Evolutionary conservation across 2,888 invertebrate species (phyloP).

Genomic region (Periphyllus acericola): DNA sequence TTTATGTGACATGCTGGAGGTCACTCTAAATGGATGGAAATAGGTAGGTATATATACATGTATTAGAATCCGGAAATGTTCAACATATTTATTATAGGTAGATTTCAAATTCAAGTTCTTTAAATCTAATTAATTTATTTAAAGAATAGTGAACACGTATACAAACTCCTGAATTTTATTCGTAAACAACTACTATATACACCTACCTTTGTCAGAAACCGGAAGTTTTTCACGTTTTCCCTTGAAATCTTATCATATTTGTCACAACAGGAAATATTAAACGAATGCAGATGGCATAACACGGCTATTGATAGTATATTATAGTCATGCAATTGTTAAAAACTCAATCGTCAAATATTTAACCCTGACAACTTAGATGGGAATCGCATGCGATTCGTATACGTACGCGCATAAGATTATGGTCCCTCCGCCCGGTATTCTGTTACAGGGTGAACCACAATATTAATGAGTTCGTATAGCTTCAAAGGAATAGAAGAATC

Average conservation of each 20-base stretch:
- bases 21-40: background rate
- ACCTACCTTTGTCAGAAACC: background rate
- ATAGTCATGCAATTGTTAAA: constrained; percentile 27
- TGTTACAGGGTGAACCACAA: background rate
- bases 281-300: background rate
- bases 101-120: constrained; percentile 18
- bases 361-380: background rate
- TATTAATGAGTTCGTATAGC: background rate
- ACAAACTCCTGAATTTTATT: background rate
- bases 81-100: background rate
- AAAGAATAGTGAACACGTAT: background rate
- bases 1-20: constrained; percentile 17
- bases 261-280: constrained; percentile 40
- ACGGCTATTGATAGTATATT: constrained; percentile 10
- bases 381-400: background rate
- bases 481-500: background rate
- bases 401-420: too few relatives aligned
- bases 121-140: constrained; percentile 9
- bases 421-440: background rate
- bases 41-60: too few relatives aligned
- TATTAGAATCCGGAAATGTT: constrained; percentile 14
- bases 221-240: constrained; percentile 2
- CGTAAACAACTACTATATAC: background rate
- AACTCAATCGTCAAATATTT: constrained; percentile 19
- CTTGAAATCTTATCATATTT: constrained; percentile 53